Base-by-base conservation (phyloP, 1,140 invertebrate species). In the Nylanderia fulva region DNA sequence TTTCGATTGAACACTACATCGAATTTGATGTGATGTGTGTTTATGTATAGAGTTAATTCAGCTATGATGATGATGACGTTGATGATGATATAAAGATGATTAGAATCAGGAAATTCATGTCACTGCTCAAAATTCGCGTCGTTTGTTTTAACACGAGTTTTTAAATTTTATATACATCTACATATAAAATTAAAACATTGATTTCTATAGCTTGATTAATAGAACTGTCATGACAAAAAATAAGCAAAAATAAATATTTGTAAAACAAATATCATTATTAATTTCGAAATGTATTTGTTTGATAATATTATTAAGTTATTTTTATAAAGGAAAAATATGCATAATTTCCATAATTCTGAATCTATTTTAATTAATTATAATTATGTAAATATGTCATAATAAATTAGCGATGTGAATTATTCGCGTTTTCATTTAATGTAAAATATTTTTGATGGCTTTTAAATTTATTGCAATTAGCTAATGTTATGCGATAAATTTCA, bases 321-420 rank as follows among this genome's bases (percentile, higher is more conserved):
- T 58, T 29, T 45, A 5, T n/a, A 11, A 9, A 27, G 29, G n/a
- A 72, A 58, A 36, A 71, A 82, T 72, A n/a, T 29, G 42, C 3
- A 69, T 54, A 48, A 71, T 56, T 64, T 82, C 0, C 27, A 54
- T 13, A 42, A 39, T 39, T 54, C 42, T 72, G 36, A 58, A 71
- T 82, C 13, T 33, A 13, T 71, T 58, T 58, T 82, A 82, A 82
- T 82, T 82, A 82, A 82, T 82, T 45, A 72, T 27, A 82, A 58
- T 58, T 72, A 72, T 3, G 33, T 24, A 80, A 36, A 33, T 72
- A 48, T 48, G 56, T 71, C 27, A 42, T 36, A 52, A 58, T 58
- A 45, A 82, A 82, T 82, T 58, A 71, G 5, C 36, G 24, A 72
- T 45, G 13, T 36, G n/a, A 58, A 71, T 71, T 82, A 58, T 82